A percentile compares a stretch with the other conserved stretches of the same genome.
phyloP scores from a whole-genome alignment of 2,113 vertebrate genomes.

The Anhinga rufa region DNA sequence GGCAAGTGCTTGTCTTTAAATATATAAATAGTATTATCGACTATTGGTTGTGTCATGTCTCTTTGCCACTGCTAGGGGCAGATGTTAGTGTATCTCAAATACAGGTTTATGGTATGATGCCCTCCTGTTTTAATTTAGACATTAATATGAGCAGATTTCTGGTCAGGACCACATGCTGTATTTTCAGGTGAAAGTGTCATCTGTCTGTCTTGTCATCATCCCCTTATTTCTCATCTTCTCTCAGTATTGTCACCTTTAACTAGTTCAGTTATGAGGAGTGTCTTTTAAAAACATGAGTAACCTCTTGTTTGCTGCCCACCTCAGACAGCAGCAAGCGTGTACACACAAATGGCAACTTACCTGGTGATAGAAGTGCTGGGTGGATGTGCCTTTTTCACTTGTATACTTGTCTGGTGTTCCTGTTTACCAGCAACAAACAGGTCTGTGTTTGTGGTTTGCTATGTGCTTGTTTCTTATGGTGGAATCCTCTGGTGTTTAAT shows the following conservation, averaged over 20 bases:
- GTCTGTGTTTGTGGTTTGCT: neutral
- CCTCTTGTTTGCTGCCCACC: neutral
- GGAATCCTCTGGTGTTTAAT: neutral
- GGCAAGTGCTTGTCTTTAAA: neutral
- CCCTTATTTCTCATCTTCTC: neutral
- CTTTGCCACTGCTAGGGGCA: neutral
- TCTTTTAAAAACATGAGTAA: neutral
- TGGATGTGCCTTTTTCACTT: neutral
- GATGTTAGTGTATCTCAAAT: neutral
- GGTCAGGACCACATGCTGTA: accelerated
- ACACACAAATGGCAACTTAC: neutral
- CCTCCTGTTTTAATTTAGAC: neutral
- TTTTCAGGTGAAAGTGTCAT: neutral
- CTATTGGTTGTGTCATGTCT: neutral
- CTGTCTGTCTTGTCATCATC: neutral
- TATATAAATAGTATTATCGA: neutral
- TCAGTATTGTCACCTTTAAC: neutral
- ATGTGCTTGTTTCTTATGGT: neutral
- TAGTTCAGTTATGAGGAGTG: neutral
- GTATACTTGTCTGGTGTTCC: neutral
- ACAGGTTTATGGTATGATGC: neutral
- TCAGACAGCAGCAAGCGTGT: neutral
- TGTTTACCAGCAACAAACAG: neutral
- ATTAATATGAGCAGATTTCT: neutral
- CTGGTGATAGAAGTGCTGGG: neutral